Conservation (phyloP, 2,113 vertebrate species). For the Tupaia chinensis region DNA sequence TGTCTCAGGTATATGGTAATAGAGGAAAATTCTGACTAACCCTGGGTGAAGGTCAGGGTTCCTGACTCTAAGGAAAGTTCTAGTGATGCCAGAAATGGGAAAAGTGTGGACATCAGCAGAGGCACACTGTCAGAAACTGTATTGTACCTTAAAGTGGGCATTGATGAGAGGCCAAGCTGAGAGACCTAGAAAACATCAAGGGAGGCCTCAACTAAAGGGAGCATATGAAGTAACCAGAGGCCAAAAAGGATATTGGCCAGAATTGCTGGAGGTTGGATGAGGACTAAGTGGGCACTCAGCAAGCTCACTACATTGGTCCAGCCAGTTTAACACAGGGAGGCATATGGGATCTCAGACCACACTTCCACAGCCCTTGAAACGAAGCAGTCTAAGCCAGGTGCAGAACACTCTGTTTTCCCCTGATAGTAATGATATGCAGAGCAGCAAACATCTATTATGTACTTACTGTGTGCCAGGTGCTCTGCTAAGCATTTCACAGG, state of each 20-base stretch:
- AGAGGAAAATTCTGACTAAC: not conserved
- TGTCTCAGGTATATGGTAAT: not conserved
- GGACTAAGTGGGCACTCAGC: fast-evolving
- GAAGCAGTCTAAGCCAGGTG: not conserved
- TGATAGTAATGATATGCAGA: not conserved
- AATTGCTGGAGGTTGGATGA: not conserved
- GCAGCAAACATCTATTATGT: not conserved
- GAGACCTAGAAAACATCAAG: not conserved
- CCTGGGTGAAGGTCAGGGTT: not conserved
- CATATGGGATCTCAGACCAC: not conserved
- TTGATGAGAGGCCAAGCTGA: not conserved
- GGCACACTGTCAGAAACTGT: not conserved
- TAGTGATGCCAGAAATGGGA: not conserved
- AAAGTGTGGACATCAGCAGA: not conserved
- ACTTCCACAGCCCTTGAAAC: not conserved
- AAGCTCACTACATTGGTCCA: not conserved
- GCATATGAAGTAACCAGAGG: not conserved
- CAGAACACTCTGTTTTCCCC: not conserved
- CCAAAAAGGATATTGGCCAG: not conserved
- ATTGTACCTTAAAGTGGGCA: not conserved
- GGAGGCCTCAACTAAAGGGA: not conserved
- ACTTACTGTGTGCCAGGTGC: not conserved
- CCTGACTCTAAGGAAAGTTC: constrained; percentile 12
- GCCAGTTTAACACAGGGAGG: not conserved
- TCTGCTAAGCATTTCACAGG: not conserved